Evolutionary conservation across 2,888 invertebrate species (phyloP).

Genomic region (Acrobasis consociella): DNA sequence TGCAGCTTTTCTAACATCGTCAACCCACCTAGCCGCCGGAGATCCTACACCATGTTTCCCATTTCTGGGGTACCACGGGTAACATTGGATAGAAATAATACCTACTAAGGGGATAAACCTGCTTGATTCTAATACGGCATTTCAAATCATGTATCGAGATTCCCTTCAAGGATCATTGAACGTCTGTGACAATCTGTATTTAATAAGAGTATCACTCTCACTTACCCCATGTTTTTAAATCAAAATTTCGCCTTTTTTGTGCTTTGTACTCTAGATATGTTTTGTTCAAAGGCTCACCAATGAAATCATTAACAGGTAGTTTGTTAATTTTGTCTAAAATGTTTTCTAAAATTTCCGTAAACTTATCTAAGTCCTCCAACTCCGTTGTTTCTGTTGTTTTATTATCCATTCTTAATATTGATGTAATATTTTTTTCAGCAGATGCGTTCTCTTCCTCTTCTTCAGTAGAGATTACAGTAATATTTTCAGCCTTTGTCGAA

Average conservation of each 20-base stretch:
- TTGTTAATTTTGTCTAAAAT: slow-evolving; percentile 7
- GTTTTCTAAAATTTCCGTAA: background rate
- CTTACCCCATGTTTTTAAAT: slow-evolving; percentile 11
- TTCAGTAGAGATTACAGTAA: background rate
- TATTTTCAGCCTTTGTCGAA: background rate
- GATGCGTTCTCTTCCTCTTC: background rate
- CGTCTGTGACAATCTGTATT: no score
- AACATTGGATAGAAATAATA: no score
- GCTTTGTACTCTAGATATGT: background rate
- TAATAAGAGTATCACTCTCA: no score
- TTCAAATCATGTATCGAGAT: no score
- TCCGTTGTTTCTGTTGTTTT: background rate
- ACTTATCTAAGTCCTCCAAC: no score
- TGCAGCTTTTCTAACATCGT: no score
- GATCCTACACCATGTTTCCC: no score
- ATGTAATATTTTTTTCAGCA: background rate
- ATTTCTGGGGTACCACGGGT: no score
- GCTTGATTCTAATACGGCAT: no score
- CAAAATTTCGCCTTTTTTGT: background rate
- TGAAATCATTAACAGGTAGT: background rate
- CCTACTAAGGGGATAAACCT: no score
- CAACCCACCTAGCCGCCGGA: no score
- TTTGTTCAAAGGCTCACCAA: slow-evolving; percentile 1
- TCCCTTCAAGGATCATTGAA: no score
- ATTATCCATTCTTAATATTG: background rate